Evolutionary conservation across 2,888 invertebrate species (phyloP), one percentile per base, ranked within the genome.

Genomic region (Sthenelais limicola): DNA sequence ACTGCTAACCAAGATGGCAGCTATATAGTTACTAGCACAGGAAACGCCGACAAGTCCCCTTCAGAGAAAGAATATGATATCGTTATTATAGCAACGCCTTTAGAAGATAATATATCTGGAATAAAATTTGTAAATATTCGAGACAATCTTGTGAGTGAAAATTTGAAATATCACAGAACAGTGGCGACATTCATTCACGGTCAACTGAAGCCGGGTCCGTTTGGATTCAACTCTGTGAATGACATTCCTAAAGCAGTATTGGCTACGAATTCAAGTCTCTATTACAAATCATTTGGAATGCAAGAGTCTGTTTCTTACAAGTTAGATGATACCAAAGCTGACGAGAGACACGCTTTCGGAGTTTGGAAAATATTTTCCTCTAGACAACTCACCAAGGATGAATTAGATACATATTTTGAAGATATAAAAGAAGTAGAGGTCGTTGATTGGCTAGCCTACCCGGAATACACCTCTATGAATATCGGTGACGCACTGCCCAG

Each of bases 321-420:
- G 26, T 18, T 32, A 12, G 33, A 24, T 18, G 56, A 56, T 1
- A 21, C 4, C 3, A 24, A 56, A 21, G 7, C 9, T 21, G 56
- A 71, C 12, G 52, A 74, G 26, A 75, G 76, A 18, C 74, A 77
- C 9, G 62, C 68, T 0, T 26, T 71, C 30, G 78, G 33, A 4
- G 88, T 91, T 3, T 92, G 90, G 88, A 92, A 92, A 85, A 84
- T 92, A 32, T 92, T 92, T 82, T 90, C 91, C 30, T 87, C 89
- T 58, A 77, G 85, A 47, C 84, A 87, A 26, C 83, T 91, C 15
- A 82, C 86, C 1, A 82, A 87, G n/a, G 79, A 85, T 12, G 81
- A 90, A 74, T 73, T 91, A 18, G 79, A 89, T 48, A 77, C 84
- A 43, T 85, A 92, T 74, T 92, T 92, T 81, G 76, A 78, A 24